phyloP scores from a whole-genome alignment of 1,140 invertebrate species.

The Drosophila ficusphila region DNA sequence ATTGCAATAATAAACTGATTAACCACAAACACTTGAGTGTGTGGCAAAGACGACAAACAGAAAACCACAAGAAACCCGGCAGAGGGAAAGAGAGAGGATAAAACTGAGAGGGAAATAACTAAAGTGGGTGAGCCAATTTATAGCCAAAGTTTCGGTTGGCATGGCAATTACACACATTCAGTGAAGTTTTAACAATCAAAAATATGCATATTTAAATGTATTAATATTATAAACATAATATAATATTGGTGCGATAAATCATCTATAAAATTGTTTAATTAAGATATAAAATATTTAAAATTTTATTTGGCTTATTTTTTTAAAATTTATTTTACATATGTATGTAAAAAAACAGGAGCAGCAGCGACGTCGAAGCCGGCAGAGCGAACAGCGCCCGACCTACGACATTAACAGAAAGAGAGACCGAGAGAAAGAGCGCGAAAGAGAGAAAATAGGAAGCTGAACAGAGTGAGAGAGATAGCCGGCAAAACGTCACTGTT shows the following conservation, averaged over 20 bases:
- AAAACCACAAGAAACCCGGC: conserved; percentile 5
- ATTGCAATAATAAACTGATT: conserved; percentile 39
- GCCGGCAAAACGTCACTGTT: conserved; percentile 60
- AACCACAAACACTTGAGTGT: conserved; percentile 26
- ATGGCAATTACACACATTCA: no score
- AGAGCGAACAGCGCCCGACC: conserved; percentile 14
- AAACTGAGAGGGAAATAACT: no score
- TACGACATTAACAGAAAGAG: conserved; percentile 25
- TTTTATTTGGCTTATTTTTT: background rate
- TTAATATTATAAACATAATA: no score
- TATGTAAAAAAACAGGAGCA: background rate
- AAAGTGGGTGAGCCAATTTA: no score
- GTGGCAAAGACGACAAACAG: conserved; percentile 25
- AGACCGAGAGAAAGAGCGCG: conserved; percentile 9
- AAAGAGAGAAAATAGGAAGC: conserved; percentile 3
- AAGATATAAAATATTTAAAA: background rate
- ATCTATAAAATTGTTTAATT: background rate
- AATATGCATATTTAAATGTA: no score
- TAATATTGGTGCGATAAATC: no score
- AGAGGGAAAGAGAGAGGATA: background rate
- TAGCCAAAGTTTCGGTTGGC: no score
- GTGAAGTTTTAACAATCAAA: no score
- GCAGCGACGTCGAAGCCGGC: background rate
- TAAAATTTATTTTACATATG: background rate
- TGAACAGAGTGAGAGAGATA: conserved; percentile 3